phyloP scores from a whole-genome alignment of 2,113 vertebrate species.

The Raja brachyura region DNA sequence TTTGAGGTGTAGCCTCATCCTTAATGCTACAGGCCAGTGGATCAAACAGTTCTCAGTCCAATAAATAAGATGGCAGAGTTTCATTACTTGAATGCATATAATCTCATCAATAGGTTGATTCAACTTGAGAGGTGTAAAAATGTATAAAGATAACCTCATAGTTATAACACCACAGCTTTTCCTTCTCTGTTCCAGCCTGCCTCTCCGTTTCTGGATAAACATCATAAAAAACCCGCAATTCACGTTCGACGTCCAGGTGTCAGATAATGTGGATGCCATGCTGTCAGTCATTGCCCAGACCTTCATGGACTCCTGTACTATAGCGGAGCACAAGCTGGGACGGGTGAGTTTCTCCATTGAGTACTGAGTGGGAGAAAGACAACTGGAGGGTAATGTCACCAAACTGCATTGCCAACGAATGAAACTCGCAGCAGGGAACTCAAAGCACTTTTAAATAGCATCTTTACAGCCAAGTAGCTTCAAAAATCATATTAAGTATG shows the following conservation, averaged over 20 bases:
- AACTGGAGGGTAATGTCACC: neutral
- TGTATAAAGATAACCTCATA: neutral
- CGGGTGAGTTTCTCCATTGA: conserved; percentile 64
- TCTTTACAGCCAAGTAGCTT: neutral
- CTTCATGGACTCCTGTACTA: conserved; percentile 97
- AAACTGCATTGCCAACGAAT: neutral
- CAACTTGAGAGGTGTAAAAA: too few relatives aligned
- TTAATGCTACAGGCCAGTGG: too few relatives aligned
- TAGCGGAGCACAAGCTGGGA: conserved; percentile 93
- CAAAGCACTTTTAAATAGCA: neutral
- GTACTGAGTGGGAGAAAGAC: too few relatives aligned
- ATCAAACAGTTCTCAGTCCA: too few relatives aligned
- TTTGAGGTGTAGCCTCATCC: too few relatives aligned
- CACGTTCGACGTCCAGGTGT: conserved; percentile 91
- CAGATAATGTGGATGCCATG: conserved; percentile 86
- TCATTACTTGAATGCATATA: too few relatives aligned
- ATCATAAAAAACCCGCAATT: conserved; percentile 98
- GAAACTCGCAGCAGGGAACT: neutral
- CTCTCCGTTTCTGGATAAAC: conserved; percentile 95
- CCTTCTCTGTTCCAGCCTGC: conserved; percentile 62
- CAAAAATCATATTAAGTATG: neutral
- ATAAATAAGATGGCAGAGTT: too few relatives aligned
- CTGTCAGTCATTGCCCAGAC: conserved; percentile 92
- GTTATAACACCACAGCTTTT: neutral
- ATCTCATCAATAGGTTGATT: too few relatives aligned